These are phyloP conservation scores for Ceratosolen fusciceps DNA, from an alignment of 1,140 invertebrate species.

Conservation along the genomic window DNA sequence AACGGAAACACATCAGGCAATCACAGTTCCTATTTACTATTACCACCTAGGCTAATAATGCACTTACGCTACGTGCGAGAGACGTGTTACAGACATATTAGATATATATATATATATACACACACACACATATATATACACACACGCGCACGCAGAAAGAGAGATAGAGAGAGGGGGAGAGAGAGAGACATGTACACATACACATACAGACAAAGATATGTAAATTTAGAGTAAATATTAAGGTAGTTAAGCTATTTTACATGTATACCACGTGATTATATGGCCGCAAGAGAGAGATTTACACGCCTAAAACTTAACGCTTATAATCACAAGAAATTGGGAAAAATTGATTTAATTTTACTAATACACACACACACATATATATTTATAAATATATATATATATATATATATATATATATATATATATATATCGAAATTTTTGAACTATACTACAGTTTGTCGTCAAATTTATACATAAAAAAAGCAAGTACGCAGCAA, in stretches of 20 bases:
- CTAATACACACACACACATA: neutral
- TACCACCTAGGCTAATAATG: slow-evolving; percentile 35
- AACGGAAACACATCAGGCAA: slow-evolving; percentile 60
- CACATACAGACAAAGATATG: slow-evolving; percentile 12
- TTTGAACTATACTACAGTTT: slow-evolving; percentile 33
- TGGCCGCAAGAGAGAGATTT: neutral
- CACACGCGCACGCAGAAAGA: too few relatives aligned
- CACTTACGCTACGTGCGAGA: slow-evolving; percentile 18
- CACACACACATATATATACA: too few relatives aligned
- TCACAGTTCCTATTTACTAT: slow-evolving; percentile 64
- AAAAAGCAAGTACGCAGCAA: too few relatives aligned
- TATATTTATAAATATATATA: too few relatives aligned
- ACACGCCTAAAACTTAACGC: slow-evolving; percentile 11
- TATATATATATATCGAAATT: too few relatives aligned
- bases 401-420: too few relatives aligned
- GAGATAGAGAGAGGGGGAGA: too few relatives aligned
- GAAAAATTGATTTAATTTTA: slow-evolving; percentile 16
- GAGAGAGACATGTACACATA: too few relatives aligned
- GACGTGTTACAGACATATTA: slow-evolving; percentile 33
- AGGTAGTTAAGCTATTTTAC: slow-evolving; percentile 44
- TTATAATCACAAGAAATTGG: slow-evolving; percentile 22
- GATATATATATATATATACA: slow-evolving; percentile 43
- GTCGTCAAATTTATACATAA: slow-evolving; percentile 32
- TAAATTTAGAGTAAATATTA: slow-evolving; percentile 42
- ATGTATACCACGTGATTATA: slow-evolving; percentile 40